Evolutionary conservation across 2,888 invertebrate genomes (phyloP).

Genomic region (Gnatocerus cornutus): DNA sequence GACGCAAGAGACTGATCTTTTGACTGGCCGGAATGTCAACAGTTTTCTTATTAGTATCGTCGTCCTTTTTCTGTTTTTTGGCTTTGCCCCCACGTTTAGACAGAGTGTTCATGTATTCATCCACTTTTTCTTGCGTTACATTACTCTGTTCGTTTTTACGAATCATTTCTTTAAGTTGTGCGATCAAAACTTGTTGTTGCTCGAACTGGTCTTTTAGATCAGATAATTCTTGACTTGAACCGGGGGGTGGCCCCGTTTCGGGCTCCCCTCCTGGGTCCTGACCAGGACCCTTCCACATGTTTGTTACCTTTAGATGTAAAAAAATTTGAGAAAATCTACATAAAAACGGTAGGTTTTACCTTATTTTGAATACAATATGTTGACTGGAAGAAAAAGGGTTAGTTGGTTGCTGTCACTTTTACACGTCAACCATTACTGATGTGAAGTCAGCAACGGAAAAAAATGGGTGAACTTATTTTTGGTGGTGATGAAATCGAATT

Average conservation of each 20-base stretch:
- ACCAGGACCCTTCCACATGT: conserved; percentile 67
- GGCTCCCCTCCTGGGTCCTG: conserved; percentile 63
- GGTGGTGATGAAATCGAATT: too few relatives aligned
- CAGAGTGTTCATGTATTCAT: conserved; percentile 69
- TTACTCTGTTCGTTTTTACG: conserved; percentile 68
- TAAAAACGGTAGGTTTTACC: conserved; percentile 6
- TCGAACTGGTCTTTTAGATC: conserved; percentile 69
- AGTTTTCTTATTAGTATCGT: conserved; percentile 56
- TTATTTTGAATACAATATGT: conserved; percentile 46
- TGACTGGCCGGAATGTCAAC: conserved; percentile 71
- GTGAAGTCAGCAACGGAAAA: not conserved
- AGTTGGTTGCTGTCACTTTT: conserved; percentile 38
- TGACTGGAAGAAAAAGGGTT: conserved; percentile 40
- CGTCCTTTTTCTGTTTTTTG: conserved; percentile 62
- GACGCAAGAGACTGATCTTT: conserved; percentile 72
- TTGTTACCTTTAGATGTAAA: conserved; percentile 51
- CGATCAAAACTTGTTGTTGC: conserved; percentile 68
- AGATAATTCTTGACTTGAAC: conserved; percentile 61
- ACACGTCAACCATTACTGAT: conserved; percentile 38
- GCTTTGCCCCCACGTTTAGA: conserved; percentile 67
- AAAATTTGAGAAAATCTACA: not conserved
- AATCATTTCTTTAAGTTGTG: conserved; percentile 70
- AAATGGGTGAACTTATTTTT: not conserved
- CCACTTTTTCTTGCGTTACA: conserved; percentile 70
- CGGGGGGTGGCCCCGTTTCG: conserved; percentile 59